Evolutionary conservation across 2,888 invertebrate species (phyloP), one percentile per base, ranked within the genome.

Genomic region (Hirtodrosophila histrioides): DNA sequence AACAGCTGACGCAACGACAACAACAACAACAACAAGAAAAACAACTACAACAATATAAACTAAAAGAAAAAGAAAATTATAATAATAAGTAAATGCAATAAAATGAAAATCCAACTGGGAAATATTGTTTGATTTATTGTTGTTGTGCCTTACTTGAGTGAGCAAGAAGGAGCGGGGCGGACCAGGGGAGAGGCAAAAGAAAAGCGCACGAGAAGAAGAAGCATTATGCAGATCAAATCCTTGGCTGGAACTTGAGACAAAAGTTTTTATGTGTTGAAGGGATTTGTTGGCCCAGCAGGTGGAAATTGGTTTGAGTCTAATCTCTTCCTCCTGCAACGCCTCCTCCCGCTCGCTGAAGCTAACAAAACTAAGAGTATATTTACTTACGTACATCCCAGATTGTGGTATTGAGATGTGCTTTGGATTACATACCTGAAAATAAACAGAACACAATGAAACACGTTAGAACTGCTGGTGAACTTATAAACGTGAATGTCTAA

Each of bases 51-150:
- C 43, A 60, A 46, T 10, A 50, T 45, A 9, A 12, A 44, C 17
- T 63, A 69, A 53, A 57, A 60, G 41, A 46, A 66, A 60, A 54
- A 11, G 49, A 64, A 41, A 75, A 72, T 82, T 79, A 84, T 75
- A 76, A 84, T 79, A 82, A 82, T 84, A 84, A 84, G 87, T 82
- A 82, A 86, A 85, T 85, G 87, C 87, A 84, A 86, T 84, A 84
- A 84, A 83, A 88, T 77, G 88, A 77, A 88, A 86, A 88, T 81
- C 80, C 88, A 84, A 86, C 88, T 81, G 88, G 88, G 86, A 86
- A 89, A 88, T 88, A 82, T 75, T 70, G 69, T 77, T 73, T 88
- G 86, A 88, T 86, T 88, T 88, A 89, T 89, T 87, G 73, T 75
- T 75, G 69, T 68, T 65, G 57, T 23, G 49, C 48, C 48, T 48